These are phyloP conservation scores for Actinernus sp. DNA, from an alignment of 92 coral and sea anemone species.

Conservation along the genomic window DNA sequence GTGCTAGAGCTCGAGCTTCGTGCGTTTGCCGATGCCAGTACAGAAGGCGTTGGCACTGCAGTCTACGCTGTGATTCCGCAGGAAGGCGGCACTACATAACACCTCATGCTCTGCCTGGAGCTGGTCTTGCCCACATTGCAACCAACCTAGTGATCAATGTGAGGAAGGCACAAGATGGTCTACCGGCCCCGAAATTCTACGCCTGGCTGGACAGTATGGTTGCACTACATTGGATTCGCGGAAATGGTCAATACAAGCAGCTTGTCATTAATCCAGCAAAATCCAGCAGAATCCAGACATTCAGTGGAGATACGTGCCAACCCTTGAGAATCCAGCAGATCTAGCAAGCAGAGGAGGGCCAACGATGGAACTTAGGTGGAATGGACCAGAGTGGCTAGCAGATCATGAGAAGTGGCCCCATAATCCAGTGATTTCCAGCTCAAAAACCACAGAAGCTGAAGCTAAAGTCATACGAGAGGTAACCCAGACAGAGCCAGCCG, in stretches of 20 bases:
- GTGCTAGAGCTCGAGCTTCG: slow-evolving; percentile 2
- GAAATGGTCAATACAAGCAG: slow-evolving; percentile 31
- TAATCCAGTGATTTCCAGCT: slow-evolving; percentile 9
- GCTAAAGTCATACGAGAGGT: slow-evolving; percentile 30
- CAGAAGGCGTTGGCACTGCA: slow-evolving; percentile 19
- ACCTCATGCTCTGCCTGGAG: slow-evolving; percentile 17
- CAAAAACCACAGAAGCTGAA: slow-evolving; percentile 11
- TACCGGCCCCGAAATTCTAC: neutral
- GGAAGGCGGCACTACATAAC: slow-evolving; percentile 9
- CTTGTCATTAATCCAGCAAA: slow-evolving; percentile 28
- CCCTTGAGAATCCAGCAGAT: slow-evolving; percentile 41
- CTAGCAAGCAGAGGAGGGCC: slow-evolving; percentile 50
- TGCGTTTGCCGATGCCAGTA: slow-evolving; percentile 13
- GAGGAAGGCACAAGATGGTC: neutral
- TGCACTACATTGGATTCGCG: slow-evolving; percentile 30
- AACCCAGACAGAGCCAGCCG: slow-evolving; percentile 1
- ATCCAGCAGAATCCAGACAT: slow-evolving; percentile 16
- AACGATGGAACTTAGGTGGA: slow-evolving; percentile 13
- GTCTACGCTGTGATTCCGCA: slow-evolving; percentile 36
- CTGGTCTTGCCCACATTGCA: slow-evolving; percentile 19
- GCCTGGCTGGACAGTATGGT: slow-evolving; percentile 59
- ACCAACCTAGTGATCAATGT: slow-evolving; percentile 13
- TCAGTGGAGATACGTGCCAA: slow-evolving; percentile 38
- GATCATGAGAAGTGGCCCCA: slow-evolving; percentile 15
- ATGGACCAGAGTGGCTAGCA: slow-evolving; percentile 12